phyloP scores from a whole-genome alignment of 2,113 vertebrate species.

The Chascanopsetta lugubris region DNA sequence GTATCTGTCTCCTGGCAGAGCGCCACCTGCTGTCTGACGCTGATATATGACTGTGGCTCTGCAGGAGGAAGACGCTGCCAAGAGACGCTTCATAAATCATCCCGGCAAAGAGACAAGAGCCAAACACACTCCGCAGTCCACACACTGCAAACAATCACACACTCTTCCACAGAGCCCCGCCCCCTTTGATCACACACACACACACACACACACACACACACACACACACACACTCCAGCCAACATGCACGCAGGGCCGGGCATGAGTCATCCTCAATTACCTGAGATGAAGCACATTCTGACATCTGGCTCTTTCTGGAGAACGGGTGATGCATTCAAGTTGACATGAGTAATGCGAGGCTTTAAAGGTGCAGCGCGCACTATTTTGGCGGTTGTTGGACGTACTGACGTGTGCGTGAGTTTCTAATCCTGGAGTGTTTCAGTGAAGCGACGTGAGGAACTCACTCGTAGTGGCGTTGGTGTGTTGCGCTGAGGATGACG shows the following conservation, averaged over 20 bases:
- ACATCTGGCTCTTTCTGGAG: constrained; percentile 19
- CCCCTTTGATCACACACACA: background rate
- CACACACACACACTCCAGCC: background rate
- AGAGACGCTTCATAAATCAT: constrained; percentile 51
- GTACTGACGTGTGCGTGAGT: too few relatives aligned
- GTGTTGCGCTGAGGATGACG: constrained; percentile 83
- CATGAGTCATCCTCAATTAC: constrained; percentile 11
- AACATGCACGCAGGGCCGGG: constrained; percentile 19
- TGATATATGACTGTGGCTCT: constrained; percentile 41
- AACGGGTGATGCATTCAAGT: constrained; percentile 11
- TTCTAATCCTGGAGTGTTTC: too few relatives aligned
- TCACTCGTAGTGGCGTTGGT: constrained; percentile 89
- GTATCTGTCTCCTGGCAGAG: constrained; percentile 27
- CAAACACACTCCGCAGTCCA: constrained; percentile 15
- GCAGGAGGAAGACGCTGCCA: constrained; percentile 32
- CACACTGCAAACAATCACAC: constrained; percentile 7
- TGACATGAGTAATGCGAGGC: background rate
- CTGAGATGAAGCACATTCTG: constrained; percentile 21
- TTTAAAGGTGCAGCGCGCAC: background rate
- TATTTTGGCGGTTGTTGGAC: background rate
- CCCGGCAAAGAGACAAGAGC: constrained; percentile 20
- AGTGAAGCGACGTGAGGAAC: constrained; percentile 30
- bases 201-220: background rate
- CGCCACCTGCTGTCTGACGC: constrained; percentile 19
- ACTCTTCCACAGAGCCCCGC: background rate